These are phyloP conservation scores for Mesorhabditis belari DNA, from an alignment of 2,888 invertebrate species.

Conservation along the genomic window DNA sequence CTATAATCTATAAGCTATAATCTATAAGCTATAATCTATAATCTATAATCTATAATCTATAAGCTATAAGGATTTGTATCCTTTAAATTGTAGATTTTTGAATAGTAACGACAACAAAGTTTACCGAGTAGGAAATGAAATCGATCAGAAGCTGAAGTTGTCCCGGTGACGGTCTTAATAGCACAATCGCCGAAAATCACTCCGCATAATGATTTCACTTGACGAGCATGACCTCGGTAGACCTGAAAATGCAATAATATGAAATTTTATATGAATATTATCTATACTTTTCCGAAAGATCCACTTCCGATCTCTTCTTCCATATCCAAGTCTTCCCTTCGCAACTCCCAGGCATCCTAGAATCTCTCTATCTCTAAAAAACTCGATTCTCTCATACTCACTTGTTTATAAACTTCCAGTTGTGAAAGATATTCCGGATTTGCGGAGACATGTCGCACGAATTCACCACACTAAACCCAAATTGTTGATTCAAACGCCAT, in stretches of 20 bases:
- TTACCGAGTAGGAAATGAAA: slow-evolving; percentile 48
- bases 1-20: too few relatives aligned
- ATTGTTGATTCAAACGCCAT: not conserved
- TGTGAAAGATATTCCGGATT: slow-evolving; percentile 81
- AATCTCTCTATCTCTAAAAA: not conserved
- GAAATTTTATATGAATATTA: too few relatives aligned
- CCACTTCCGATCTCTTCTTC: slow-evolving; percentile 72
- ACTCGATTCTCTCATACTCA: too few relatives aligned
- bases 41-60: too few relatives aligned
- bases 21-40: too few relatives aligned
- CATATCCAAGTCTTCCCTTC: slow-evolving; percentile 67
- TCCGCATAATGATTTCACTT: slow-evolving; percentile 56
- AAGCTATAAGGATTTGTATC: too few relatives aligned
- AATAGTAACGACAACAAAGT: not conserved
- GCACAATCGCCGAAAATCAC: slow-evolving; percentile 49
- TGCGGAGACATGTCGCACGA: slow-evolving; percentile 60
- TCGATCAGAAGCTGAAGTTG: slow-evolving; percentile 30
- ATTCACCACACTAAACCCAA: slow-evolving; percentile 21
- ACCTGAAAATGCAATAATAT: slow-evolving; percentile 13
- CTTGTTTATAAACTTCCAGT: not conserved
- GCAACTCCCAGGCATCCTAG: slow-evolving; percentile 83
- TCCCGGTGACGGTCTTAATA: slow-evolving; percentile 47
- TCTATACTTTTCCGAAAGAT: slow-evolving; percentile 70
- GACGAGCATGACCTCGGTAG: slow-evolving; percentile 40
- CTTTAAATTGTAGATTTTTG: too few relatives aligned